These are phyloP conservation scores for Auanema freiburgensis DNA, from an alignment of 2,888 invertebrate species.

Conservation along the genomic window DNA sequence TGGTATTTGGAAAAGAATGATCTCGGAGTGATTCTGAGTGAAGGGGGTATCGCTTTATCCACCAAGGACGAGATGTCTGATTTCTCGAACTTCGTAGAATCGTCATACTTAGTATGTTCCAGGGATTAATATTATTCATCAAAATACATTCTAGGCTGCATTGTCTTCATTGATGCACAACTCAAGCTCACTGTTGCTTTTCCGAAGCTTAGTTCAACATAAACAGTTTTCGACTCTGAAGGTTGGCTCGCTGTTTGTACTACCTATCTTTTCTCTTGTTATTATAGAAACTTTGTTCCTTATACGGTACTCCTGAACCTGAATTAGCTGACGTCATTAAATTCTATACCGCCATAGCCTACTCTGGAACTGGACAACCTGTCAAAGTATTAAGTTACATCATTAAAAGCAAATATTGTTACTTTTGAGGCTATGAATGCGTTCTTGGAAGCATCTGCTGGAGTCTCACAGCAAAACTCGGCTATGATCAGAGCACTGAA, in stretches of 20 bases:
- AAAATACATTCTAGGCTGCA: too few species aligned
- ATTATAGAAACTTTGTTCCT: slow-evolving; percentile 12
- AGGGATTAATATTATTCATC: too few species aligned
- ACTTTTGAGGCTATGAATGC: slow-evolving; percentile 22
- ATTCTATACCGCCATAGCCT: slow-evolving; percentile 51
- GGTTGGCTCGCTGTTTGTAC: too few species aligned
- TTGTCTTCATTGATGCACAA: too few species aligned
- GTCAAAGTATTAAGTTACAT: slow-evolving; percentile 30
- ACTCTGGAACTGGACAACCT: slow-evolving; percentile 46
- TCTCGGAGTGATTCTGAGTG: slow-evolving; percentile 3
- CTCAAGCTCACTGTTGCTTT: too few species aligned
- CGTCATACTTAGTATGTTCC: too few species aligned
- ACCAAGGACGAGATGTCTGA: too few species aligned
- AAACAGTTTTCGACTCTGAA: too few species aligned
- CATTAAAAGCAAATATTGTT: too few species aligned
- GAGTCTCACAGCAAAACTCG: slow-evolving; percentile 34
- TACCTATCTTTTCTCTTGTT: too few species aligned
- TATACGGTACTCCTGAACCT: slow-evolving; percentile 7
- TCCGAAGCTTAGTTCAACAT: too few species aligned
- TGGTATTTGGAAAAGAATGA: slow-evolving; percentile 15
- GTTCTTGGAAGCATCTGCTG: slow-evolving; percentile 38
- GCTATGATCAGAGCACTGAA: slow-evolving; percentile 42
- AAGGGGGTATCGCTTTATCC: slow-evolving; percentile 1
- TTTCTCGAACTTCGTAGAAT: too few species aligned
- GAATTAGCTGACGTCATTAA: slow-evolving; percentile 30